phyloP scores from a whole-genome alignment of 1,140 invertebrate species.

The Lepidurus apus region DNA sequence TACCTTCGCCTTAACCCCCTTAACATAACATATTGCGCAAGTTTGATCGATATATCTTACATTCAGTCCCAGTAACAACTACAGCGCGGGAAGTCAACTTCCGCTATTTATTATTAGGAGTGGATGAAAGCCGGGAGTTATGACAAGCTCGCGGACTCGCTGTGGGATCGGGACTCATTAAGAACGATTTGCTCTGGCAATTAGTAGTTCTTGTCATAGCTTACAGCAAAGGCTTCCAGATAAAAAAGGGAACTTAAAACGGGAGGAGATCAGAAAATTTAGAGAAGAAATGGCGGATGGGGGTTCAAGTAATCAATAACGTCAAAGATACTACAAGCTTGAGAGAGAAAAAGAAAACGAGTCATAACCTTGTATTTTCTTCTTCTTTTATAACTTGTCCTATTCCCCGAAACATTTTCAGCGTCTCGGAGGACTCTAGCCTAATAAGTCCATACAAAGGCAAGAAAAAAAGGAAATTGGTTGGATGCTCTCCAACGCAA shows the following conservation, averaged over 20 bases:
- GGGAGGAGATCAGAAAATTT: not conserved
- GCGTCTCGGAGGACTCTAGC: too few relatives aligned
- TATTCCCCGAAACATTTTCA: too few relatives aligned
- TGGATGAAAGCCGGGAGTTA: too few relatives aligned
- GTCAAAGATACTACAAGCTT: not conserved
- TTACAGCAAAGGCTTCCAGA: not conserved
- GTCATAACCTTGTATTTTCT: not conserved
- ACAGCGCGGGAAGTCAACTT: not conserved
- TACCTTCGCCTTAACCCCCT: too few relatives aligned
- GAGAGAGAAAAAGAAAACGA: not conserved
- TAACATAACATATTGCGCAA: not conserved
- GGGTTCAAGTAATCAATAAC: not conserved
- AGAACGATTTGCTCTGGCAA: not conserved
- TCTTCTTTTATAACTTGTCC: not conserved
- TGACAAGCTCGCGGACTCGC: too few relatives aligned
- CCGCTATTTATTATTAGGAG: not conserved
- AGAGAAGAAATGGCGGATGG: not conserved
- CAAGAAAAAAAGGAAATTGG: not conserved
- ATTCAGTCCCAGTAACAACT: not conserved
- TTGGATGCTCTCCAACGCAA: not conserved
- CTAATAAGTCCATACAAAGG: not conserved
- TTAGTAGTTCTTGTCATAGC: constrained; percentile 15
- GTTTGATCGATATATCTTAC: not conserved
- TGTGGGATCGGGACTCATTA: not conserved
- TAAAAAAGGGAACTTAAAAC: not conserved